These are phyloP conservation scores for Zelostemma sp. DNA, from an alignment of 1,140 invertebrate genomes.

Conservation along the genomic window DNA sequence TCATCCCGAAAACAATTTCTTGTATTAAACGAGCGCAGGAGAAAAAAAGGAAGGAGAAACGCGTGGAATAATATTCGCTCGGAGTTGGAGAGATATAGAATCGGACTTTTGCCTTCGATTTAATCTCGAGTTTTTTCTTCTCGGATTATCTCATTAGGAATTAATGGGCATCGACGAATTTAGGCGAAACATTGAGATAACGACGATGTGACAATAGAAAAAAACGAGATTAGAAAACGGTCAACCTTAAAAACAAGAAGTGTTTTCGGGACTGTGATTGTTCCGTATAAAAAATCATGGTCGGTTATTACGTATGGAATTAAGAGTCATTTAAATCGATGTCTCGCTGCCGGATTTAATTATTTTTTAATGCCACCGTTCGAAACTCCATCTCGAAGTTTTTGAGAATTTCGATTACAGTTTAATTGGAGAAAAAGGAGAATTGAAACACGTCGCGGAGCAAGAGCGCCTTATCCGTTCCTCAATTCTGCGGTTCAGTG, in stretches of 20 bases:
- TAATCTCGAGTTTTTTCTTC: constrained; percentile 45
- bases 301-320: too few relatives aligned
- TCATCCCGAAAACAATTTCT: too few relatives aligned
- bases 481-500: constrained; percentile 42
- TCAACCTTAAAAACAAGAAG: not conserved
- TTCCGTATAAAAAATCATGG: too few relatives aligned
- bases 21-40: too few relatives aligned
- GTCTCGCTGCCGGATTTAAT: too few relatives aligned
- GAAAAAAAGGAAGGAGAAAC: too few relatives aligned
- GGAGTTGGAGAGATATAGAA: not conserved
- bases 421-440: not conserved
- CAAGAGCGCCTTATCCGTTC: constrained; percentile 21
- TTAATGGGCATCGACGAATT: constrained; percentile 53
- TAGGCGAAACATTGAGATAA: constrained; percentile 46
- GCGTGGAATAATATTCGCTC: too few relatives aligned
- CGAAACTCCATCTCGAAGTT: too few relatives aligned
- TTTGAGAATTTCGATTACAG: not conserved
- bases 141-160: constrained; percentile 54
- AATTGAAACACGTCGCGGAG: constrained; percentile 5
- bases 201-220: not conserved
- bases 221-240: constrained; percentile 6
- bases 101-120: constrained; percentile 23
- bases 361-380: too few relatives aligned
- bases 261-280: too few relatives aligned
- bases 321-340: too few relatives aligned